phyloP scores from a whole-genome alignment of 2,888 invertebrate genomes.

The Elegia similella region DNA sequence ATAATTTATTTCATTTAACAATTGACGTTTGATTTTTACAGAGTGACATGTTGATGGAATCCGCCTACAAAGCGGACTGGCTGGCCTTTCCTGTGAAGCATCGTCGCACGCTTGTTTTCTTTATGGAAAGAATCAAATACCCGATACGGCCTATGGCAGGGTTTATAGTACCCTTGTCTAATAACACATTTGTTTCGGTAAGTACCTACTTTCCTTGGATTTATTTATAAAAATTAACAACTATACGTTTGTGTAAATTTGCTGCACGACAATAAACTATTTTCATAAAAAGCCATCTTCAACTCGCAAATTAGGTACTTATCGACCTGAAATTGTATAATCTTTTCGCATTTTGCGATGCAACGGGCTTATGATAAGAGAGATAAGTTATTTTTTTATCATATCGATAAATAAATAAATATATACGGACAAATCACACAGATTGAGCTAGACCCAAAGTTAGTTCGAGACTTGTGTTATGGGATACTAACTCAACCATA shows the following conservation, averaged over 20 bases:
- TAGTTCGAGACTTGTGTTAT: too few relatives aligned
- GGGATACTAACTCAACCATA: too few relatives aligned
- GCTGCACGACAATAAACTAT: not conserved
- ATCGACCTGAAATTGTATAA: too few relatives aligned
- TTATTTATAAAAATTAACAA: too few relatives aligned
- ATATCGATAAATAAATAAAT: too few relatives aligned
- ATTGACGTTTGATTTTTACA: slow-evolving; percentile 19
- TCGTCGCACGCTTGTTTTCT: slow-evolving; percentile 42
- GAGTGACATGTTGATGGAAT: slow-evolving; percentile 37
- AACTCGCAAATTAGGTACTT: too few relatives aligned
- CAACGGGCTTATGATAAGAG: too few relatives aligned
- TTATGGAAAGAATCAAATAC: slow-evolving; percentile 59
- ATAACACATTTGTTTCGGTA: slow-evolving; percentile 59
- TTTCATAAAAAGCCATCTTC: too few relatives aligned
- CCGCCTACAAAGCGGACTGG: slow-evolving; percentile 47
- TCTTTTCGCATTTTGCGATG: too few relatives aligned
- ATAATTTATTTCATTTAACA: not conserved
- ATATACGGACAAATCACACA: too few relatives aligned
- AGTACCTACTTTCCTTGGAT: slow-evolving; percentile 10
- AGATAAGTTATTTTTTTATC: too few relatives aligned
- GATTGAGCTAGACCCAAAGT: too few relatives aligned
- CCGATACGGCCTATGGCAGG: slow-evolving; percentile 59
- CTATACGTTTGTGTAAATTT: not conserved
- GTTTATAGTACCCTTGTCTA: slow-evolving; percentile 54
- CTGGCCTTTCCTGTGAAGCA: slow-evolving; percentile 30